phyloP scores from a whole-genome alignment of 2,888 invertebrate genomes.

The Fragum sueziense region DNA sequence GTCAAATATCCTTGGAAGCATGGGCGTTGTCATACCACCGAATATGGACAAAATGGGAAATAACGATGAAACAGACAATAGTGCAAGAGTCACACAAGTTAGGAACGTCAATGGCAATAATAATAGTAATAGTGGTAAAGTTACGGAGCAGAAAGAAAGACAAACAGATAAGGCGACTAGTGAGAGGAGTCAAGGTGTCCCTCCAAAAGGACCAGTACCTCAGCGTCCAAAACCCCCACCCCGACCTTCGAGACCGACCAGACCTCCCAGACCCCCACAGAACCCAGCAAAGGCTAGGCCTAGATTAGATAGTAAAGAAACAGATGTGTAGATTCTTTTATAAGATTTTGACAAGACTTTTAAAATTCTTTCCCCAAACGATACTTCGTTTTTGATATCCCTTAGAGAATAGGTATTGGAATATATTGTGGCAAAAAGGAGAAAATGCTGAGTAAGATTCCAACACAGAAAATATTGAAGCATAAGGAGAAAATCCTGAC shows the following conservation, averaged over 20 bases:
- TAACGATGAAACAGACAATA: neutral
- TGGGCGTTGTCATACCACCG: constrained; percentile 70
- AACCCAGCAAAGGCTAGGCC: constrained; percentile 14
- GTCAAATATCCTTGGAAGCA: constrained; percentile 88
- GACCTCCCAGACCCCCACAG: constrained; percentile 9
- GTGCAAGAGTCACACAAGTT: neutral
- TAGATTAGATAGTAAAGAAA: constrained; percentile 60
- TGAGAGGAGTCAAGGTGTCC: too few species aligned
- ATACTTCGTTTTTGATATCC: neutral
- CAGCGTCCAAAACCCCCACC: neutral
- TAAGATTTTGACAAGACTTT: neutral
- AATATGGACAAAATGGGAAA: constrained; percentile 45
- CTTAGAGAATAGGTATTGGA: neutral
- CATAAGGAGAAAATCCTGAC: too few species aligned
- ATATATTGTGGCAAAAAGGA: neutral
- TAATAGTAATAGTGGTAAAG: neutral
- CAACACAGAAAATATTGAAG: too few species aligned
- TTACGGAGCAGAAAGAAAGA: neutral
- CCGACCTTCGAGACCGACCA: neutral
- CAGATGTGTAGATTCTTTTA: constrained; percentile 44
- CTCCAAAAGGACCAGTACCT: neutral
- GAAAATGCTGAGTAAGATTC: neutral
- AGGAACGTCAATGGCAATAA: neutral
- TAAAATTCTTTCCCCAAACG: neutral
- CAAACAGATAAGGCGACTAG: neutral